Evolutionary conservation across 2,113 vertebrate species (phyloP), one percentile per base, ranked within the genome.

Genomic region (Bubo scandiacus): DNA sequence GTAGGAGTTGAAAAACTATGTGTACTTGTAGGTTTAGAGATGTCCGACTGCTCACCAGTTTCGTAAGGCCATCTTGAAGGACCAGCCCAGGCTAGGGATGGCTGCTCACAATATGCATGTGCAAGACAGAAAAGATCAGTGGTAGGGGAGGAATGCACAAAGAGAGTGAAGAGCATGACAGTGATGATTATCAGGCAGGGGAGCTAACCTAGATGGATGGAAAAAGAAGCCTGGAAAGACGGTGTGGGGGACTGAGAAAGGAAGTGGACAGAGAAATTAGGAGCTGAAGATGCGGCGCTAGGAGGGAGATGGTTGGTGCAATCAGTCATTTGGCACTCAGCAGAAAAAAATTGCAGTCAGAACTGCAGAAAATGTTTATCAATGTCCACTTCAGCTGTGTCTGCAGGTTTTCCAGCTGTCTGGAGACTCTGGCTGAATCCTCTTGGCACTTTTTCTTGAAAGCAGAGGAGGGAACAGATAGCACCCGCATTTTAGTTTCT

Each of bases 391-490:
- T 92, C 73, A 91, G 94, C 91, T 87, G 92, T 49, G 83, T 89
- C 45, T 94, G 93, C 94, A 92, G 34, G 73, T 95, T 95, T 95
- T 92, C 83, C 89, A 95, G 89, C 52, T 95, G 77, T 94, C 93
- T 94, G 81, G 61, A 92, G 65, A 84, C 29, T 75, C 77, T 71
- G 87, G 42, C 73, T 94, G 86, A 92, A 82, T 95, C n/a, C 62
- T 85, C 36, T 81, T 91, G 78, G 57, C 74, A 87, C 72, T 94
- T 96, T 87, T 75, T 85, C 70, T 91, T 81, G 73, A 92, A 81
- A 83, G n/a, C 32, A 61, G 42, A 86, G 47, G 57, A 92, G 27
- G 52, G 54, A 89, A 88, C 10, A 90, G 73, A 74, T 36, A 92
- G 43, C 81, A 82, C 86, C 87, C 13, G 0, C 25, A 34, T 72